A percentile compares a stretch with the other conserved stretches of the same genome.
phyloP scores from a whole-genome alignment of 2,113 vertebrate species.

The Motacilla alba region DNA sequence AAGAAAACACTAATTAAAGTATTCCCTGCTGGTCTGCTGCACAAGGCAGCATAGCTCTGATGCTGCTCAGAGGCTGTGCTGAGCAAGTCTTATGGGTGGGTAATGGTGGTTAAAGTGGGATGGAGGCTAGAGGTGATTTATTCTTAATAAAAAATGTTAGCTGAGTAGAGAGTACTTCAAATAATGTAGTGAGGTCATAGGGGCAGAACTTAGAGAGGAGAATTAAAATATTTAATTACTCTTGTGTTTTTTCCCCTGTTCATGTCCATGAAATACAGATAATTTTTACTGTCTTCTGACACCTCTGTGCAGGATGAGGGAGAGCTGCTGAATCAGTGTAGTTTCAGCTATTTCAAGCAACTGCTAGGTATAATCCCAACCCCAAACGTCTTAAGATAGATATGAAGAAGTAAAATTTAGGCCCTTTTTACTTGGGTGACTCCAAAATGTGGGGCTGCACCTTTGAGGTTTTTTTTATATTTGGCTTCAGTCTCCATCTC shows the following conservation, averaged over 20 bases:
- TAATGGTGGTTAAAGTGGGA: background rate
- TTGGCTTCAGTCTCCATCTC: background rate
- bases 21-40: background rate
- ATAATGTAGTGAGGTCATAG: background rate
- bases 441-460: background rate
- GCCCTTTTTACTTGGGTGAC: background rate
- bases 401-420: background rate
- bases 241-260: background rate
- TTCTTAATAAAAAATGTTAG: background rate
- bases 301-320: background rate
- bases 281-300: background rate
- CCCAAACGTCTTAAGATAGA: background rate
- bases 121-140: background rate
- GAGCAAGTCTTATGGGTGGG: background rate
- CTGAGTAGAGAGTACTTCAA: background rate
- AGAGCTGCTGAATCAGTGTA: background rate
- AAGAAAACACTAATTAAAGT: background rate
- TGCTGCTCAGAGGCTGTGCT: background rate
- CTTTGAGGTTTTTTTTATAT: background rate
- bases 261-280: background rate
- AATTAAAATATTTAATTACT: background rate
- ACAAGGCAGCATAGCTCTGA: background rate
- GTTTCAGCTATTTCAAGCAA: background rate
- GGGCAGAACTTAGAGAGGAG: background rate
- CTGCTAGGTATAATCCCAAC: background rate